phyloP scores from a whole-genome alignment of 2,113 vertebrate genomes.

The Amphiprion percula region DNA sequence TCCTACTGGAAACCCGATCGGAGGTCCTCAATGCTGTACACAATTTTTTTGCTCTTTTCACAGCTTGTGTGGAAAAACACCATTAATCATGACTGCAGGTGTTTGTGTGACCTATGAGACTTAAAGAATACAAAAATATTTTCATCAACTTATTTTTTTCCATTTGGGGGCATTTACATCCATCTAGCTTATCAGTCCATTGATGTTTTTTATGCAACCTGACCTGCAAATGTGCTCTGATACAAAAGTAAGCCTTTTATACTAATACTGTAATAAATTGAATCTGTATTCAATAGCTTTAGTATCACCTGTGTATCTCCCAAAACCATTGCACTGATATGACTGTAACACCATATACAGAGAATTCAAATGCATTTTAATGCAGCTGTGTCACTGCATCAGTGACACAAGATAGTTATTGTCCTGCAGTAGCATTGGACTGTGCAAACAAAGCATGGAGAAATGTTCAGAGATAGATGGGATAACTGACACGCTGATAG shows the following conservation, averaged over 20 bases:
- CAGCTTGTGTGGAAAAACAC: conserved; percentile 47
- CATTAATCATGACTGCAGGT: conserved; percentile 44
- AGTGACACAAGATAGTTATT: neutral
- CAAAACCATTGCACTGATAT: neutral
- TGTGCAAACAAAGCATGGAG: too few relatives aligned
- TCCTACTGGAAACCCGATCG: conserved; percentile 43
- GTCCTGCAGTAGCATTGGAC: too few relatives aligned
- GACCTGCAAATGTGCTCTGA: too few relatives aligned
- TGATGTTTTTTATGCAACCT: neutral
- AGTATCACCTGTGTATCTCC: neutral
- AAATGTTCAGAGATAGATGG: neutral
- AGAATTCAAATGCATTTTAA: neutral
- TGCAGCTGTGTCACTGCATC: neutral
- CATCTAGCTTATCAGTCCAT: neutral
- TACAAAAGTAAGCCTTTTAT: conserved; percentile 6
- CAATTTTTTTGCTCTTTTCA: conserved; percentile 16
- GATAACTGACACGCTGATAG: neutral
- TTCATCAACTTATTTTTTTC: conserved; percentile 23
- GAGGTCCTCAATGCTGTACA: neutral
- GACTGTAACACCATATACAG: too few relatives aligned
- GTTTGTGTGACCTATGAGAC: conserved; percentile 39
- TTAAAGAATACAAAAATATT: conserved; percentile 41
- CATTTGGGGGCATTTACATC: neutral
- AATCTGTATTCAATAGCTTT: neutral
- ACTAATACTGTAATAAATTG: conserved; percentile 1